These are phyloP conservation scores for Ennomos quercinarius DNA, from an alignment of 2,888 invertebrate genomes.

Conservation along the genomic window DNA sequence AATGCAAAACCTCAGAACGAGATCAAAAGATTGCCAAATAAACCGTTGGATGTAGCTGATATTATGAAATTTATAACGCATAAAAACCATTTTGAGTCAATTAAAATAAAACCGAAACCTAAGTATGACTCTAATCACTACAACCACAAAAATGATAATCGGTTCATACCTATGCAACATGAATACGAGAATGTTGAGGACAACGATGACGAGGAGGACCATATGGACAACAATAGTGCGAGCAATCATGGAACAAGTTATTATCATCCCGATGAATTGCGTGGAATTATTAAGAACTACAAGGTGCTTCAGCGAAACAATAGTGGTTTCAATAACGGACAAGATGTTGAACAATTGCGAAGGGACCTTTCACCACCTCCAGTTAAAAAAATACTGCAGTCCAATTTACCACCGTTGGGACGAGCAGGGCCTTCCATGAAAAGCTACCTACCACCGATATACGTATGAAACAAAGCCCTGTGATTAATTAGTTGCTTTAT, in stretches of 20 bases:
- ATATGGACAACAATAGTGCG: slow-evolving; percentile 45
- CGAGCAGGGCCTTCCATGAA: slow-evolving; percentile 78
- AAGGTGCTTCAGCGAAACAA: slow-evolving; percentile 75
- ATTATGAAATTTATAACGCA: slow-evolving; percentile 68
- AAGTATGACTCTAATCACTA: slow-evolving; percentile 49
- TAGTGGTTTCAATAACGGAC: slow-evolving; percentile 52
- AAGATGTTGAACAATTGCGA: slow-evolving; percentile 52
- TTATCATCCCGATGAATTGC: slow-evolving; percentile 65
- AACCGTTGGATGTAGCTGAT: slow-evolving; percentile 65
- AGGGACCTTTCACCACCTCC: slow-evolving; percentile 61
- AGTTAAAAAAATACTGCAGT: slow-evolving; percentile 56
- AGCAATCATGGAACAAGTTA: slow-evolving; percentile 52
- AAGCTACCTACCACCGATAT: slow-evolving; percentile 74
- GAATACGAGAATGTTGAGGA: slow-evolving; percentile 33
- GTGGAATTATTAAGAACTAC: slow-evolving; percentile 75
- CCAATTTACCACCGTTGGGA: slow-evolving; percentile 72
- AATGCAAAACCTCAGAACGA: slow-evolving; percentile 61
- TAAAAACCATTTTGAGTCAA: slow-evolving; percentile 75
- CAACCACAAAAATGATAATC: slow-evolving; percentile 54
- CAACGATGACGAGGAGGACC: slow-evolving; percentile 48
- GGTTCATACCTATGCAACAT: slow-evolving; percentile 51
- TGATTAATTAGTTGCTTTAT: slow-evolving; percentile 62
- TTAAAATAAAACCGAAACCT: slow-evolving; percentile 63
- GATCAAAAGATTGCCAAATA: slow-evolving; percentile 56
- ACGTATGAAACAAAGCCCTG: slow-evolving; percentile 61